These are phyloP conservation scores for Strix occidentalis DNA, from an alignment of 2,797 vertebrate genomes.

Conservation along the genomic window DNA sequence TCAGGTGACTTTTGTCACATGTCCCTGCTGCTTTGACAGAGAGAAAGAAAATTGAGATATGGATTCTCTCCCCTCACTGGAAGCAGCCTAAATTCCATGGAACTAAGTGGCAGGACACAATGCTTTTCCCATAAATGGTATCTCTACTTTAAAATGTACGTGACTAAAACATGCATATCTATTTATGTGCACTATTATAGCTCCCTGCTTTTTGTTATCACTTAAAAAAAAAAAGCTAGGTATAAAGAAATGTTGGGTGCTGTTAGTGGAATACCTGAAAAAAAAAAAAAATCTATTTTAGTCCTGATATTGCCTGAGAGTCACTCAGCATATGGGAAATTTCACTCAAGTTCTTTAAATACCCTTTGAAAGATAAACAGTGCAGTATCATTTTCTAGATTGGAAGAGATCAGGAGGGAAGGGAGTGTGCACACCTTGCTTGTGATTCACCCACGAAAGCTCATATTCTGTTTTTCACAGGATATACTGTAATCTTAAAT, in stretches of 20 bases:
- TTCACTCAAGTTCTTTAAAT: background rate
- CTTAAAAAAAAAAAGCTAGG: background rate
- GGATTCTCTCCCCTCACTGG: background rate
- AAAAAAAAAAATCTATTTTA: background rate
- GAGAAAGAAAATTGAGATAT: background rate
- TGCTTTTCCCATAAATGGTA: background rate
- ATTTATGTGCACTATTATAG: background rate
- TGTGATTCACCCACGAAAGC: background rate
- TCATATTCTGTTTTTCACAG: background rate
- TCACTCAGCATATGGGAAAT: background rate
- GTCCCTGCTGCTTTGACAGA: background rate
- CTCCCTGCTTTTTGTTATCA: background rate
- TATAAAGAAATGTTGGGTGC: background rate
- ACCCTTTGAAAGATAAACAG: background rate
- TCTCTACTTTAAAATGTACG: background rate
- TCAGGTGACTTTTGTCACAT: background rate
- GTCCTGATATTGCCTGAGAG: background rate
- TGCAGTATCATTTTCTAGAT: background rate
- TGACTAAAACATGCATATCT: background rate
- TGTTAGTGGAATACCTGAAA: background rate
- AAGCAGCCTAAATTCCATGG: rapidly evolving
- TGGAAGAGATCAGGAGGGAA: background rate
- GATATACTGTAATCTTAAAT: background rate
- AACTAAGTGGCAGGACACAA: background rate
- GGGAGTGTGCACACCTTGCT: background rate